Evolutionary conservation across 2,888 invertebrate species (phyloP).

Genomic region (Tenthredo mesomela): DNA sequence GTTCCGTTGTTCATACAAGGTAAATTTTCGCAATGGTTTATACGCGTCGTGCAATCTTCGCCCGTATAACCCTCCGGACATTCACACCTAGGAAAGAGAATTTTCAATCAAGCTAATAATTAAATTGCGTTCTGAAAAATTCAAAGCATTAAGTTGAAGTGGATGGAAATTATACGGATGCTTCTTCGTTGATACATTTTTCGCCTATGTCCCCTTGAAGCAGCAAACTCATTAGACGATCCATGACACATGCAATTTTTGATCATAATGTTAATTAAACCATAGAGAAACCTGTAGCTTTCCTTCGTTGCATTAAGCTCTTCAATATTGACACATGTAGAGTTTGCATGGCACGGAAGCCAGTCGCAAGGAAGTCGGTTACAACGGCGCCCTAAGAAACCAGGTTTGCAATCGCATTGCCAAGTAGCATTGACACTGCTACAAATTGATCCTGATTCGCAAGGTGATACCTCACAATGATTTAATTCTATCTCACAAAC

Average conservation of each 20-base stretch:
- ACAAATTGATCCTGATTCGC: slow-evolving; percentile 78
- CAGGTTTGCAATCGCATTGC: slow-evolving; percentile 79
- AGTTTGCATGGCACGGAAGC: slow-evolving; percentile 79
- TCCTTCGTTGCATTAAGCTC: slow-evolving; percentile 75
- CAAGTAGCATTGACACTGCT: slow-evolving; percentile 74
- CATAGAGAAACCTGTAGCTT: slow-evolving; percentile 75
- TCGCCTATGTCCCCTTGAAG: neutral
- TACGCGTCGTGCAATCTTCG: slow-evolving; percentile 76
- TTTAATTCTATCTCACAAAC: slow-evolving; percentile 79
- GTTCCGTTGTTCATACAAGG: slow-evolving; percentile 77
- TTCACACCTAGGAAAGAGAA: slow-evolving; percentile 77
- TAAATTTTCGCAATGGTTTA: slow-evolving; percentile 75
- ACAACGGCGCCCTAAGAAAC: slow-evolving; percentile 80
- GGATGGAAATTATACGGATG: no score
- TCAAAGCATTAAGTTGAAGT: neutral
- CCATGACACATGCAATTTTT: neutral
- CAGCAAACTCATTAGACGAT: neutral
- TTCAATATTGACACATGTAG: slow-evolving; percentile 77
- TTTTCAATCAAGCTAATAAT: neutral
- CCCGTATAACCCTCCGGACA: slow-evolving; percentile 81
- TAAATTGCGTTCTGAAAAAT: neutral
- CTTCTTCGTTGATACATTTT: neutral
- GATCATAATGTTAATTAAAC: neutral
- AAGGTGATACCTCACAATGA: slow-evolving; percentile 78
- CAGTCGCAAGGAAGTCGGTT: slow-evolving; percentile 81